These are phyloP conservation scores for Drosophila differens DNA, from an alignment of 2,888 invertebrate genomes.

Conservation along the genomic window DNA sequence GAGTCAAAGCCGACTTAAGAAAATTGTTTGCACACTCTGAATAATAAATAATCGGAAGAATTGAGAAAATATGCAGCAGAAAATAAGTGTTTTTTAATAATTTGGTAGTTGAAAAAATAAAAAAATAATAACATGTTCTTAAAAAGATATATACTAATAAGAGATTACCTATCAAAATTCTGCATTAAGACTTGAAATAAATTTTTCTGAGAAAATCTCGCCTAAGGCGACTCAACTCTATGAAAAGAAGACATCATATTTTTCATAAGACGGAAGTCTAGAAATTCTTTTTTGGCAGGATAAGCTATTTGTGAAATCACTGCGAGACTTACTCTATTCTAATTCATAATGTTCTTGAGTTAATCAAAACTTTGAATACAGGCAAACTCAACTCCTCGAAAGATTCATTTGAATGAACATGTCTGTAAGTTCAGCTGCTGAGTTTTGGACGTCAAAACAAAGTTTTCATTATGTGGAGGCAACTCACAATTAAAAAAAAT, in stretches of 20 bases:
- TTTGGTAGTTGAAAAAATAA: not conserved
- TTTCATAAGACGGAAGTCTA: not conserved
- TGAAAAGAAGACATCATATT: not conserved
- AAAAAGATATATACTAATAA: not conserved
- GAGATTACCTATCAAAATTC: not conserved
- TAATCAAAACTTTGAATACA: constrained; percentile 1
- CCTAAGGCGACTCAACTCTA: not conserved
- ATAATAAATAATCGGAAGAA: not conserved
- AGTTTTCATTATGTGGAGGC: constrained; percentile 46
- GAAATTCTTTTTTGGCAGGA: not conserved
- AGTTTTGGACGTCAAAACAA: constrained; percentile 27
- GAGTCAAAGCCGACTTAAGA: constrained; percentile 23
- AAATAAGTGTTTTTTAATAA: not conserved
- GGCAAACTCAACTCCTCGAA: not conserved
- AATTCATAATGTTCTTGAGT: not conserved
- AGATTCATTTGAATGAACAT: constrained; percentile 9
- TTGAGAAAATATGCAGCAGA: not conserved
- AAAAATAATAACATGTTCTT: not conserved
- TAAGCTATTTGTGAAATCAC: not conserved
- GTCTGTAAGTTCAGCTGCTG: not conserved
- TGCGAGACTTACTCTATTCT: not conserved
- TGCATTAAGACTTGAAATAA: not conserved
- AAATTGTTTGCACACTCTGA: constrained; percentile 15
- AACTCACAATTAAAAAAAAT: constrained; percentile 29
- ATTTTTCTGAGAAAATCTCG: not conserved